Conservation (phyloP, 2,888 invertebrate species). For the Agonopterix arenella region DNA sequence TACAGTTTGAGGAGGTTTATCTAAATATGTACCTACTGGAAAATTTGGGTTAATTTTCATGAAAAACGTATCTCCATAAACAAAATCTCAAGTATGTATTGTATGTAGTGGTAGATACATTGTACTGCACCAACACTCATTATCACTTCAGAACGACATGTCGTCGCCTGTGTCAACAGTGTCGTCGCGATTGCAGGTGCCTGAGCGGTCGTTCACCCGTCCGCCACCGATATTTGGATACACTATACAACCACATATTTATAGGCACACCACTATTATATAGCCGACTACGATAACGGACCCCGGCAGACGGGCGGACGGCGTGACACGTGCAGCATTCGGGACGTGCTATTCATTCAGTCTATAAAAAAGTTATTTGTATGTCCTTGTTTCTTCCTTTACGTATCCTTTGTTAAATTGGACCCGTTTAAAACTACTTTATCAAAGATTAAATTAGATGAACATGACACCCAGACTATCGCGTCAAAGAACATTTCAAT, state of each 20-base stretch:
- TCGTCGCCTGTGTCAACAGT: slow-evolving; percentile 64
- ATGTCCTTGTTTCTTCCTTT: slow-evolving; percentile 2
- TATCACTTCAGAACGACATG: slow-evolving; percentile 60
- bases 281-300: slow-evolving; percentile 50
- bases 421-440: background rate
- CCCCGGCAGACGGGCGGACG: slow-evolving; percentile 31
- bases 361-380: slow-evolving; percentile 4
- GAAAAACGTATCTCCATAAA: no score
- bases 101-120: background rate
- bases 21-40: no score
- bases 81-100: no score
- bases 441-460: no score
- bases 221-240: slow-evolving; percentile 69
- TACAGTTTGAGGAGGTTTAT: no score
- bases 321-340: slow-evolving; percentile 30
- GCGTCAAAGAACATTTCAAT: background rate
- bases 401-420: background rate
- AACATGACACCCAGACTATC: no score
- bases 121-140: slow-evolving; percentile 52
- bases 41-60: no score
- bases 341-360: slow-evolving; percentile 4
- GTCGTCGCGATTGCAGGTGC: slow-evolving; percentile 68
- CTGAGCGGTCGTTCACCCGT: slow-evolving; percentile 39
- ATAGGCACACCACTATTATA: slow-evolving; percentile 32
- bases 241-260: slow-evolving; percentile 19